phyloP scores from a whole-genome alignment of 2,113 vertebrate genomes.

The Barnardius zonarius region DNA sequence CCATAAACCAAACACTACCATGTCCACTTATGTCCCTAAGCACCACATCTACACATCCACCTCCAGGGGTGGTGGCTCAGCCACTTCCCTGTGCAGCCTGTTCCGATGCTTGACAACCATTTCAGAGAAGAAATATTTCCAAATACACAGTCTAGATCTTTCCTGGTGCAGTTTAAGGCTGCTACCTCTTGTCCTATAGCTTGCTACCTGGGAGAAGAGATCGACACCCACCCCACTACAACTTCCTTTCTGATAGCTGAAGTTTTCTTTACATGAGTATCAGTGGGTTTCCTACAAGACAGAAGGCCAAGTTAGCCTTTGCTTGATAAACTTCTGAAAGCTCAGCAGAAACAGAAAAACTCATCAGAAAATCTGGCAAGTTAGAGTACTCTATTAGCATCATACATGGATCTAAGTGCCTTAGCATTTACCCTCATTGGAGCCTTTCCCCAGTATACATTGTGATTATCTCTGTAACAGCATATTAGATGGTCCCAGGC shows the following conservation, averaged over 20 bases:
- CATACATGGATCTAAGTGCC: neutral
- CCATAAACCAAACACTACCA: neutral
- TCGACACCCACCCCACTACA: no score
- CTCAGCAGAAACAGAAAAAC: neutral
- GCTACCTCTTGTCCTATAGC: neutral
- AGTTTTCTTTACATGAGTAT: neutral
- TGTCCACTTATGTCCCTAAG: neutral
- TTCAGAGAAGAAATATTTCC: neutral
- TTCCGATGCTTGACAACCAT: neutral
- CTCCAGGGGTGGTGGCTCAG: neutral
- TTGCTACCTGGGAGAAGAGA: neutral
- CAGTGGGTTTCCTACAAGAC: neutral
- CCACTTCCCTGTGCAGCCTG: neutral
- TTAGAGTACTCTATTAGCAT: neutral
- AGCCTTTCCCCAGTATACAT: neutral
- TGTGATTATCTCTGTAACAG: neutral
- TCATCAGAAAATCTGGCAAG: neutral
- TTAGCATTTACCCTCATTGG: neutral
- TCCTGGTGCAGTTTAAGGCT: no score
- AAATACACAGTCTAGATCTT: neutral
- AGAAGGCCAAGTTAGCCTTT: neutral
- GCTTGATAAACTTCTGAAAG: neutral
- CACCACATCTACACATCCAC: neutral
- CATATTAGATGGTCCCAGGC: neutral
- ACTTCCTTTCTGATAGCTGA: neutral